A percentile compares a stretch with the other conserved stretches of the same genome.
phyloP scores from a whole-genome alignment of 1,140 invertebrate species.

The Carposina sasakii region DNA sequence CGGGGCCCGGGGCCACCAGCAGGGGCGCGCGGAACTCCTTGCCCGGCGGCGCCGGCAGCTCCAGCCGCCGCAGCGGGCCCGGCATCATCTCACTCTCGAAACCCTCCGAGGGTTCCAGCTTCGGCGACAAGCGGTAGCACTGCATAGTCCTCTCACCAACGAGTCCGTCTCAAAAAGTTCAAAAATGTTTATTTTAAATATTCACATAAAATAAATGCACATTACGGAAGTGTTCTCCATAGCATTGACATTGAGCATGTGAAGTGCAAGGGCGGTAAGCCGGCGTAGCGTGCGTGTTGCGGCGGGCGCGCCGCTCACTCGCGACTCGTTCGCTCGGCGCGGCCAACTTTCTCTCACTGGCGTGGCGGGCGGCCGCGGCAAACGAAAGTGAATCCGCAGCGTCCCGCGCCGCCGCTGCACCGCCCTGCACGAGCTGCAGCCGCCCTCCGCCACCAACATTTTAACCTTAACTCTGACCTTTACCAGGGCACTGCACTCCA shows the following conservation, averaged over 20 bases:
- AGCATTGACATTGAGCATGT: constrained; percentile 19
- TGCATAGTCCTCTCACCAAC: constrained; percentile 46
- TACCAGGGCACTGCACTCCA: constrained; percentile 59
- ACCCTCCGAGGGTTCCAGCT: constrained; percentile 50
- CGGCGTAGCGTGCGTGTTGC: constrained; percentile 23
- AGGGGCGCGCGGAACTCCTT: constrained; percentile 65
- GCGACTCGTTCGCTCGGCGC: constrained; percentile 66
- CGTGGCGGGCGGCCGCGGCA: constrained; percentile 53
- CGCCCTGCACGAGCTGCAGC: constrained; percentile 44
- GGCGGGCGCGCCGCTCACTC: constrained; percentile 53
- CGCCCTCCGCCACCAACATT: constrained; percentile 52
- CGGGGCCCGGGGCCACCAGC: constrained; percentile 46
- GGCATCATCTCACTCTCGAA: constrained; percentile 57
- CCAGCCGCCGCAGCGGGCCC: constrained; percentile 46
- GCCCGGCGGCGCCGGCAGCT: constrained; percentile 63
- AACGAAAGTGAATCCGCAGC: constrained; percentile 71
- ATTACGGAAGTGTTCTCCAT: constrained; percentile 18
- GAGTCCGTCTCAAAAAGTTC: constrained; percentile 18
- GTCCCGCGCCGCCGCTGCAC: constrained; percentile 53
- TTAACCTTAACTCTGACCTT: constrained; percentile 70
- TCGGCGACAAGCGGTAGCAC: constrained; percentile 63
- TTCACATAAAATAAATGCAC: background rate
- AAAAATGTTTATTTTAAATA: constrained; percentile 19
- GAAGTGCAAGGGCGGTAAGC: constrained; percentile 27
- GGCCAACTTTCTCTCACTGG: constrained; percentile 70